Conservation (phyloP, 2,113 vertebrate species). For the Gulo gulo region DNA sequence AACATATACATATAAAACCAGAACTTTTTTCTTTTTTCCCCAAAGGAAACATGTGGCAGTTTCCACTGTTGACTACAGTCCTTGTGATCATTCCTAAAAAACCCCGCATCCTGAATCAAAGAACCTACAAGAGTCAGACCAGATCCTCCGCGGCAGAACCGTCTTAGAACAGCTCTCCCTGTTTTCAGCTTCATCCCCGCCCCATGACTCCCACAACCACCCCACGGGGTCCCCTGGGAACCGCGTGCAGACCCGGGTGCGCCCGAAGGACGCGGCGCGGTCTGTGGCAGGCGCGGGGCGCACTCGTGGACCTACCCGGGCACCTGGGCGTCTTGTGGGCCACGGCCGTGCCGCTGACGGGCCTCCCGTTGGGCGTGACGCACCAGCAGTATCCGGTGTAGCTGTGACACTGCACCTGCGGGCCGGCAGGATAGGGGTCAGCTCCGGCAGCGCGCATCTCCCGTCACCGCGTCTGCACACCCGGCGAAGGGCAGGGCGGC, state of each 20-base stretch:
- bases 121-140: not conserved
- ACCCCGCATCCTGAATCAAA: not conserved
- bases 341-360: slow-evolving; percentile 96
- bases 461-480: not conserved
- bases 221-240: rapidly evolving
- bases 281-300: rapidly evolving
- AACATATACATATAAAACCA: not conserved
- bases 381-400: slow-evolving; percentile 99
- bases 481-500: rapidly evolving
- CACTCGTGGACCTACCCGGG: slow-evolving; percentile 85
- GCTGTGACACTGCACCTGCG: slow-evolving; percentile 96
- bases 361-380: slow-evolving; percentile 94
- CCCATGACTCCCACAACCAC: rapidly evolving
- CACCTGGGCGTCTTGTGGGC: slow-evolving; percentile 98
- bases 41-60: not conserved
- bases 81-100: not conserved
- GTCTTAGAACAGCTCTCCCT: not conserved
- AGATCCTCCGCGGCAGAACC: rapidly evolving
- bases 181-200: rapidly evolving
- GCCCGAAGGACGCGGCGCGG: rapidly evolving
- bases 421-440: not conserved
- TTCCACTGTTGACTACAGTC: not conserved
- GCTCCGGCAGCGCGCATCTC: rapidly evolving
- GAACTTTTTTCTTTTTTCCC: not conserved
- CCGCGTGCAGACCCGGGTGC: rapidly evolving